Conservation (phyloP, 1,140 invertebrate genomes). For the Cephus cinctus region DNA sequence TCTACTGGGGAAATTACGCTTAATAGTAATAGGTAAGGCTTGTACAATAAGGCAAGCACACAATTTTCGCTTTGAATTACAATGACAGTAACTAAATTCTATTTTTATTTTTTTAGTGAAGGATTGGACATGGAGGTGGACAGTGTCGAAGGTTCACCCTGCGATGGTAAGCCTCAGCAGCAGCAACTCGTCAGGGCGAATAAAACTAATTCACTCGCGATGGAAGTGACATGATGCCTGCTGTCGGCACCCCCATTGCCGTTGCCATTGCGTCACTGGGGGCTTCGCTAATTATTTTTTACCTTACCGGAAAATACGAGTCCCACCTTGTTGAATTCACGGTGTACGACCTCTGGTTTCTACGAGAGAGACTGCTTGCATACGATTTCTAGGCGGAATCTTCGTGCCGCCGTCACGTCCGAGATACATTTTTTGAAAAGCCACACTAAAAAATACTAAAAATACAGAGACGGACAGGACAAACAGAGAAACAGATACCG, state of each 20-base stretch:
- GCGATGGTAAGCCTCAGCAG: conserved; percentile 39
- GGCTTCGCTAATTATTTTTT: conserved; percentile 51
- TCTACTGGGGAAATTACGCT: conserved; percentile 57
- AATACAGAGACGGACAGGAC: no score
- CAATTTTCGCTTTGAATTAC: no score
- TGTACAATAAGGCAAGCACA: no score
- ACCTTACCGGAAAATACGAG: conserved; percentile 35
- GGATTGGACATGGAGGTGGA: conserved; percentile 51
- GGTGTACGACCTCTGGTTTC: no score
- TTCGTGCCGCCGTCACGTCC: no score
- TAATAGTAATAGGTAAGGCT: conserved; percentile 55
- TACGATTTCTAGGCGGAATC: no score
- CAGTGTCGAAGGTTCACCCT: conserved; percentile 43
- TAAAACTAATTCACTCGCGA: conserved; percentile 53
- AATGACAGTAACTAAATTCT: not conserved
- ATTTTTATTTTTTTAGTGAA: conserved; percentile 45
- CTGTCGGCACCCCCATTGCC: conserved; percentile 51
- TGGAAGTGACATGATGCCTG: conserved; percentile 58
- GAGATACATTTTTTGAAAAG: no score
- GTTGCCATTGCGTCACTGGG: conserved; percentile 50
- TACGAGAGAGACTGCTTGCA: no score
- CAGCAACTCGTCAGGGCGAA: conserved; percentile 49
- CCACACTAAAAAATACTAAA: no score
- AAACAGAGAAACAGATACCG: no score
- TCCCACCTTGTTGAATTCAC: no score